These are phyloP conservation scores for Micrasema longulum DNA, from an alignment of 1,140 invertebrate genomes.

Conservation along the genomic window DNA sequence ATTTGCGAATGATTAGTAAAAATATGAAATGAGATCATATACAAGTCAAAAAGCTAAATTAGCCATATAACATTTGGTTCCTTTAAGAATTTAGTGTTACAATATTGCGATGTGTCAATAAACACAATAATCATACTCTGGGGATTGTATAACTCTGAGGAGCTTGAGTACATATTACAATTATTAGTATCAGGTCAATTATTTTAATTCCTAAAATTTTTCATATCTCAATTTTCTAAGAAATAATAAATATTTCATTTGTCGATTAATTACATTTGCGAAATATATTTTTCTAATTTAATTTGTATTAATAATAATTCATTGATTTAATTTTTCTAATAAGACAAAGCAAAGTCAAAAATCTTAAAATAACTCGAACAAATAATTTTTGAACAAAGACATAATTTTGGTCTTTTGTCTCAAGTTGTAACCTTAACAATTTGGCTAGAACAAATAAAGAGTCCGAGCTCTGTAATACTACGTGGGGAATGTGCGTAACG, in stretches of 20 bases:
- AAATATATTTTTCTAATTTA: constrained; percentile 10
- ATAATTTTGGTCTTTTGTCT: too few species aligned
- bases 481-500: too few species aligned
- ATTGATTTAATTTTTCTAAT: constrained; percentile 25
- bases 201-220: neutral
- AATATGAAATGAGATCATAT: constrained; percentile 38
- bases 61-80: constrained; percentile 8
- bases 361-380: neutral
- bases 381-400: too few species aligned
- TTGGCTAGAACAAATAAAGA: too few species aligned
- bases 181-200: constrained; percentile 14
- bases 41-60: constrained; percentile 27
- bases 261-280: neutral
- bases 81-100: neutral
- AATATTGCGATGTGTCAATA: constrained; percentile 8
- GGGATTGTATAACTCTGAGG: constrained; percentile 7
- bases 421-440: too few species aligned
- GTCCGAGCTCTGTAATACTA: too few species aligned
- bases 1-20: constrained; percentile 15
- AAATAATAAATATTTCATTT: constrained; percentile 21
- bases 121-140: constrained; percentile 1
- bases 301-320: constrained; percentile 6
- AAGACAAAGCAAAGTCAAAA: constrained; percentile 12
- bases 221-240: constrained; percentile 9
- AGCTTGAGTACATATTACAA: neutral